A percentile compares a stretch with the other conserved stretches of the same genome.
These are phyloP conservation scores for Ptilodon capucinus DNA, from an alignment of 2,888 invertebrate species.

Conservation along the genomic window DNA sequence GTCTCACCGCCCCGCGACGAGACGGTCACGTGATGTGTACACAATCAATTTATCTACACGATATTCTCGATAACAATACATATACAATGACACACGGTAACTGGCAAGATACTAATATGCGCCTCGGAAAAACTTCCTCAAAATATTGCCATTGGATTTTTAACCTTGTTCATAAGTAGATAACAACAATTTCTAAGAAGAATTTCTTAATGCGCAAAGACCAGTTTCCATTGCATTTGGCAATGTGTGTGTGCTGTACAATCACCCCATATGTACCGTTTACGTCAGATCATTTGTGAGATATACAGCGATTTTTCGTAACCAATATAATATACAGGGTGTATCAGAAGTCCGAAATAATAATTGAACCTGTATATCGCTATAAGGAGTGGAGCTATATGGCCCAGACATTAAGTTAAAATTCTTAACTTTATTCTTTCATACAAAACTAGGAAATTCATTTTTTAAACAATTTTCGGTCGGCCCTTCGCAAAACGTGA, in stretches of 20 bases:
- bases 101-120: conserved; percentile 8
- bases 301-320: neutral
- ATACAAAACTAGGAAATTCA: too few relatives aligned
- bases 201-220: conserved; percentile 24
- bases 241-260: neutral
- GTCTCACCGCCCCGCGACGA: conserved; percentile 3
- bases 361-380: too few relatives aligned
- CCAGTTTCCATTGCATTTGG: neutral
- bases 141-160: conserved; percentile 1
- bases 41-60: conserved; percentile 32
- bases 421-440: too few relatives aligned
- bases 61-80: conserved; percentile 30
- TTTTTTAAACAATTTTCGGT: too few relatives aligned
- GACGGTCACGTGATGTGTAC: conserved; percentile 20
- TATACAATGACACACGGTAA: conserved; percentile 3
- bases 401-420: too few relatives aligned
- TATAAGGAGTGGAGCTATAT: too few relatives aligned
- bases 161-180: neutral
- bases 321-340: too few relatives aligned
- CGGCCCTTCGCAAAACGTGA: too few relatives aligned
- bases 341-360: too few relatives aligned
- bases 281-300: neutral
- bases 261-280: too few relatives aligned
- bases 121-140: conserved; percentile 9
- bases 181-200: neutral